phyloP scores from a whole-genome alignment of 2,797 vertebrate species.

The Gymnodraco acuticeps region DNA sequence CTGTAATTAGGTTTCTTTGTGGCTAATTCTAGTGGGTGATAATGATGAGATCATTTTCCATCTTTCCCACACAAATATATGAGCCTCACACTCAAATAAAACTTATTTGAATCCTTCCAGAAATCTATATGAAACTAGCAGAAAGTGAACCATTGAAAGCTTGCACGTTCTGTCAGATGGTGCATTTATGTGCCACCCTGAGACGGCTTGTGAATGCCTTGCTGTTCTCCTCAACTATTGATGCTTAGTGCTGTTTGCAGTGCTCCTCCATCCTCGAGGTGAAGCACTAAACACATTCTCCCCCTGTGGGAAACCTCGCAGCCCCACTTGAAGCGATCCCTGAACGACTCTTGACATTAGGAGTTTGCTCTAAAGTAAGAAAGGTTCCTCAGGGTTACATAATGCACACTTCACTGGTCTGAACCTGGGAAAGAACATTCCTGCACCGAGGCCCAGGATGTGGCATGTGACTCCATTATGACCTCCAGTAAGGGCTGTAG shows the following conservation, averaged over 20 bases:
- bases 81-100: no score
- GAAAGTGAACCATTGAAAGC: neutral
- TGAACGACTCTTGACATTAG: conserved; percentile 46
- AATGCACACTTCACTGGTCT: conserved; percentile 23
- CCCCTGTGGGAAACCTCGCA: conserved; percentile 37
- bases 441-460: neutral
- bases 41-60: neutral
- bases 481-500: neutral
- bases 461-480: neutral
- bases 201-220: conserved; percentile 1
- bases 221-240: neutral
- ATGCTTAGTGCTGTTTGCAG: neutral
- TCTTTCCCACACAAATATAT: neutral
- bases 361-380: conserved; percentile 21
- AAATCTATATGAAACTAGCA: neutral
- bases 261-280: neutral
- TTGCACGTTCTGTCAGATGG: no score
- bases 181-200: neutral
- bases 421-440: conserved; percentile 40
- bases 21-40: neutral
- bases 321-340: conserved; percentile 36
- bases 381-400: conserved; percentile 39
- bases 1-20: conserved; percentile 1
- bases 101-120: neutral
- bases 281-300: conserved; percentile 9